A percentile compares a stretch with the other conserved stretches of the same genome.
Evolutionary conservation across 2,888 invertebrate species (phyloP).

Genomic region (Dichetophora obliterata): DNA sequence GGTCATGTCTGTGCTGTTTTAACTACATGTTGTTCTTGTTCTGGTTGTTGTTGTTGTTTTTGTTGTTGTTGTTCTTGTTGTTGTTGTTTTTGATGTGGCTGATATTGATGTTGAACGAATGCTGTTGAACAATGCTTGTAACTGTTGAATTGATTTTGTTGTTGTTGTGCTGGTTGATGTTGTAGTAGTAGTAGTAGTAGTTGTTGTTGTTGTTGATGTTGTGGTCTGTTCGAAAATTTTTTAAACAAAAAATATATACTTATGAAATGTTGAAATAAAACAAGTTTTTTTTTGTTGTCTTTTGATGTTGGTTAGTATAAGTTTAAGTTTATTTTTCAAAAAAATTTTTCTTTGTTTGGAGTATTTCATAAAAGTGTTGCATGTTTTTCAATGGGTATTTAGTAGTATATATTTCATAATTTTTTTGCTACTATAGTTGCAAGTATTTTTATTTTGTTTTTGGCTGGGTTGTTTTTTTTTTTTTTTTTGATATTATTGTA

Average conservation of each 20-base stretch:
- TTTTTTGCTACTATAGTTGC: slow-evolving; percentile 16
- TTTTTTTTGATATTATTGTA: slow-evolving; percentile 46
- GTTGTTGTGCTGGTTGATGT: slow-evolving; percentile 9
- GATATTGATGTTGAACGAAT: not conserved
- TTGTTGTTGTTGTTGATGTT: slow-evolving; percentile 6
- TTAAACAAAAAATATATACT: slow-evolving; percentile 14
- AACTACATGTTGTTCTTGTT: slow-evolving; percentile 1
- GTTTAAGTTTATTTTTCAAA: slow-evolving; percentile 36
- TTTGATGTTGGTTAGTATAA: slow-evolving; percentile 34
- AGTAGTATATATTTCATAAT: slow-evolving; percentile 18
- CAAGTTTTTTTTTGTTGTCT: slow-evolving; percentile 37
- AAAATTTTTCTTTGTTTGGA: slow-evolving; percentile 22
- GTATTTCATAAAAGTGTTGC: slow-evolving; percentile 33
- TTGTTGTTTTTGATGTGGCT: not conserved
- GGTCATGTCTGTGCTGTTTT: slow-evolving; percentile 41
- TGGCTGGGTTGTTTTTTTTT: slow-evolving; percentile 20
- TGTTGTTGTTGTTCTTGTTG: not conserved
- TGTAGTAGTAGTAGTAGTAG: too few relatives aligned
- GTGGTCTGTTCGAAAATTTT: slow-evolving; percentile 27
- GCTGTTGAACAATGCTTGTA: slow-evolving; percentile 8
- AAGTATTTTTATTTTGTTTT: slow-evolving; percentile 14
- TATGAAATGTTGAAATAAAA: slow-evolving; percentile 32
- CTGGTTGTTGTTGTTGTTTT: slow-evolving; percentile 16
- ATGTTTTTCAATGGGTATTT: slow-evolving; percentile 30
- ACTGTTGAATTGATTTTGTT: slow-evolving; percentile 5